These are phyloP conservation scores for Patagioenas fasciata DNA, from an alignment of 2,113 vertebrate genomes.

Conservation along the genomic window DNA sequence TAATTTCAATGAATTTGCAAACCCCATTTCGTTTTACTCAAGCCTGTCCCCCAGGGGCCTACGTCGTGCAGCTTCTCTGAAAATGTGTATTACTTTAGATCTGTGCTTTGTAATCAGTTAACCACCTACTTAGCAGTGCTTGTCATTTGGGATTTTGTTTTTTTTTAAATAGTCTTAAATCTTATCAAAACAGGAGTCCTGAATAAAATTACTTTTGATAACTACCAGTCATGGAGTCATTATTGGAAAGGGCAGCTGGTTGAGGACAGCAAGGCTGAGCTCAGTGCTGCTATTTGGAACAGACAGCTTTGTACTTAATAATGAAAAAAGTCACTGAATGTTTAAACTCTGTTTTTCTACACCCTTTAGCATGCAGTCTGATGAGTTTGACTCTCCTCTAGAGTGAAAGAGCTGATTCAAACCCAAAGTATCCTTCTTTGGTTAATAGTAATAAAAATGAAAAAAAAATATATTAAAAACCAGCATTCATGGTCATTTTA, in stretches of 20 bases:
- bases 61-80: neutral
- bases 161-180: neutral
- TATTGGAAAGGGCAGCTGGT: neutral
- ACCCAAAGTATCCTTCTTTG: neutral
- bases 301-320: neutral
- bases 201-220: slow-evolving; percentile 31
- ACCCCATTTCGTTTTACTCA: neutral
- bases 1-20: slow-evolving; percentile 64
- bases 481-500: neutral
- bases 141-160: neutral
- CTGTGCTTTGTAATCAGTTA: neutral
- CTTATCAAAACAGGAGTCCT: neutral
- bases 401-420: neutral
- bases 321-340: neutral
- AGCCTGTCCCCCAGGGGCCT: slow-evolving; percentile 37
- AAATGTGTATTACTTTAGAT: slow-evolving; percentile 11
- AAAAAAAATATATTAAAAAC: neutral
- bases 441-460: neutral
- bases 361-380: neutral
- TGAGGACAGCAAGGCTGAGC: neutral
- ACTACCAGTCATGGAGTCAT: neutral
- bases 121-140: neutral
- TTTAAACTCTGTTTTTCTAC: neutral
- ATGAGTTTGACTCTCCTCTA: neutral
- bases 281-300: neutral